phyloP scores from a whole-genome alignment of 2,888 invertebrate genomes.

The Metalampra italica region DNA sequence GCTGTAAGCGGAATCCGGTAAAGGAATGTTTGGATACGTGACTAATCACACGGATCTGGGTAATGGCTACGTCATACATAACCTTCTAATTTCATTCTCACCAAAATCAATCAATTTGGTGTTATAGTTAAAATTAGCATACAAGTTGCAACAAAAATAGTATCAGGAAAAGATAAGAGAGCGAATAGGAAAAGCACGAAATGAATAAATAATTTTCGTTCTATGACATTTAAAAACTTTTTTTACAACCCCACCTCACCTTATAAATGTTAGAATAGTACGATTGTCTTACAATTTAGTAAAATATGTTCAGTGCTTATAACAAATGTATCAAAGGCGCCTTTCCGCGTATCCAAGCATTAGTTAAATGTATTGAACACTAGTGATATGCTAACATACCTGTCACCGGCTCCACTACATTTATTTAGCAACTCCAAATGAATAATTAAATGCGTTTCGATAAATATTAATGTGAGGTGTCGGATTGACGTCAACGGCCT shows the following conservation, averaged over 20 bases:
- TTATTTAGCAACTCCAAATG: constrained; percentile 14
- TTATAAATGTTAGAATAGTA: too few species aligned
- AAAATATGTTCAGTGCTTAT: too few species aligned
- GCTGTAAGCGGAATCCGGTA: constrained; percentile 8
- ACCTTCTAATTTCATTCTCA: not conserved
- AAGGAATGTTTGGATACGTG: constrained; percentile 5
- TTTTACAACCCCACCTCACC: too few species aligned
- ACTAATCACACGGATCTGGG: not conserved
- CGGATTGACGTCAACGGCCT: constrained; percentile 31
- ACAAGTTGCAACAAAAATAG: too few species aligned
- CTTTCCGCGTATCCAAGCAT: too few species aligned
- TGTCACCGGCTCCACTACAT: constrained; percentile 8
- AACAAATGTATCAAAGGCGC: too few species aligned
- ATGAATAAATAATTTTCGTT: too few species aligned
- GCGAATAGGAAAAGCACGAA: too few species aligned
- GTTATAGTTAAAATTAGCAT: not conserved
- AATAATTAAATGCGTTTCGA: constrained; percentile 20
- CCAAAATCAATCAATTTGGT: not conserved
- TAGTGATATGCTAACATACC: constrained; percentile 4
- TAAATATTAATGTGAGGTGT: constrained; percentile 19
- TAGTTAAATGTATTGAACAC: too few species aligned
- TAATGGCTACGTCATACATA: not conserved
- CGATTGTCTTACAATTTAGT: too few species aligned
- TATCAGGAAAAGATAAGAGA: too few species aligned
- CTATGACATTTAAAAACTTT: too few species aligned